These are phyloP conservation scores for Blastobasis adustella DNA, from an alignment of 2,888 invertebrate species.

Conservation along the genomic window DNA sequence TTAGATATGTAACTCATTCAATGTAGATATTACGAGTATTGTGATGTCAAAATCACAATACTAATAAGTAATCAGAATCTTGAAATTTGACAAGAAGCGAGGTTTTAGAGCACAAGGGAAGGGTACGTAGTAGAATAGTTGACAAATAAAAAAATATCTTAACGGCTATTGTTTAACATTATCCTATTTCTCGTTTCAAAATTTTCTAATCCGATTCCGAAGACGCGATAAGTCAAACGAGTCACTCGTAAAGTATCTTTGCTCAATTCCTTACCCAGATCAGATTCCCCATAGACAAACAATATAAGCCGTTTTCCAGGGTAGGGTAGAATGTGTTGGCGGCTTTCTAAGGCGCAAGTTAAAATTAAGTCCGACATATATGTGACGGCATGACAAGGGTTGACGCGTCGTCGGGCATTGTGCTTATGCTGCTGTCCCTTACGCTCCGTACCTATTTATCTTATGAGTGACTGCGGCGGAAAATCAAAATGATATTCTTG, in stretches of 20 bases:
- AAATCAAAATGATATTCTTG: slow-evolving; percentile 1
- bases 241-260: neutral
- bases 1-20: too few species aligned
- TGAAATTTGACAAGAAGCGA: too few species aligned
- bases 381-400: slow-evolving; percentile 65
- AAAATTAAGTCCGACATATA: slow-evolving; percentile 62
- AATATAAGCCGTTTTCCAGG: slow-evolving; percentile 26
- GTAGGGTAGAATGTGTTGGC: slow-evolving; percentile 23
- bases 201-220: neutral
- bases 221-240: neutral
- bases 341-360: slow-evolving; percentile 23
- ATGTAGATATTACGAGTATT: too few species aligned
- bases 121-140: neutral
- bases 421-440: slow-evolving; percentile 18
- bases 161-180: neutral
- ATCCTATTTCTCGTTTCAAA: neutral
- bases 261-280: neutral
- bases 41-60: too few species aligned
- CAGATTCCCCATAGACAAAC: slow-evolving; percentile 16
- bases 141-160: neutral
- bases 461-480: neutral
- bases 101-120: too few species aligned
- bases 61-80: too few species aligned
- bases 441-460: neutral
- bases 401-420: slow-evolving; percentile 30